Evolutionary conservation across 2,113 vertebrate genomes (phyloP), one percentile per base, ranked within the genome.

Genomic region (Gadus chalcogrammus): DNA sequence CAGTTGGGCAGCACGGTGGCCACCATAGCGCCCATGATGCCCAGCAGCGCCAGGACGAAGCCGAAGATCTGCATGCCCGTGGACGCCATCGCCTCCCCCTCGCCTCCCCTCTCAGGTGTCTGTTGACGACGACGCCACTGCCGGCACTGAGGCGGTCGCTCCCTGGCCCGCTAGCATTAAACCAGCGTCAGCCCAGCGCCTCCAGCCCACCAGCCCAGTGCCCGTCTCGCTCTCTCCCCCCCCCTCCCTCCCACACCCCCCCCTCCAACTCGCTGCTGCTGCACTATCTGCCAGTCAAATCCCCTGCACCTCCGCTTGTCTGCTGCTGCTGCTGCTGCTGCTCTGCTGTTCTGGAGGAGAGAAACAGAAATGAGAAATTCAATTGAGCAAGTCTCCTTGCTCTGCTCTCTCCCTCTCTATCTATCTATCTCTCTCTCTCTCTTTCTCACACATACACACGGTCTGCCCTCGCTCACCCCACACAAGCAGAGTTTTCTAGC

Each of bases 1-100:
- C 97, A 99, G 90, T 93, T 95, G 61, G 97, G 97, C 82, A 98
- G 85, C 86, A 98, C 66, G 0, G 97, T 98, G 79, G 97, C 95
- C 11, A 91, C 87, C 67, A 94, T 96, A 66, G 91, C 90, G 0
- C 95, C 97, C 70, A 94, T 94, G 78, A 85, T 88, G 62, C 95
- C 97, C 59, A 93, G 77, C 67, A 98, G 82, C 6, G 95, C 95
- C 78, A 98, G 81, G 77, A 93, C 88, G 62, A 98, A 96, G 85
- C 94, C 97, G 59, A 97, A 93, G 82, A 97, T 95, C 91, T 99
- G 96, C 88, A 97, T 91, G 61, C 93, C 91, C 0, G 88, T 90
- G 20, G 94, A 95, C 78, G 91, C 92, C 97, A 99, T 99, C 88
- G 64, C 85, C 68, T 78, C 84, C 73, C 79, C 72, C 83, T 55